Conservation (phyloP, 2,888 invertebrate species). For the Leucophenga maculata region DNA sequence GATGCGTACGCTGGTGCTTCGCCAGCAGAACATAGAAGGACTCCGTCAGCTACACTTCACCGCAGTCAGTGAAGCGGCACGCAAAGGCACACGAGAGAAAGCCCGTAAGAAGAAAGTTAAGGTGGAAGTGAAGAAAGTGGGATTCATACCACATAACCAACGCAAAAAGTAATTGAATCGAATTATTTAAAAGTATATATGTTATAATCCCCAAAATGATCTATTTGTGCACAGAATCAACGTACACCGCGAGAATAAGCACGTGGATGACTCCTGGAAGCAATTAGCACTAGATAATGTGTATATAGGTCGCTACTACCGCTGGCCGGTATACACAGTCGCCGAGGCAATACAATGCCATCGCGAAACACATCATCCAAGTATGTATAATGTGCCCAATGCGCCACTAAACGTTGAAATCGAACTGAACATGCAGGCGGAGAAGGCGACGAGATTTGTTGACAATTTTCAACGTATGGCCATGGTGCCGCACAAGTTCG, state of each 20-base stretch:
- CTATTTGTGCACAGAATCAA: conserved; percentile 64
- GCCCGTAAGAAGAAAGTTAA: conserved; percentile 84
- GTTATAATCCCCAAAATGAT: not conserved
- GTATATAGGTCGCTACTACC: conserved; percentile 75
- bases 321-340: conserved; percentile 78
- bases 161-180: conserved; percentile 74
- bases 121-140: conserved; percentile 82
- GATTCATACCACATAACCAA: conserved; percentile 82
- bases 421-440: conserved; percentile 84
- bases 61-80: conserved; percentile 80
- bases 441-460: conserved; percentile 76
- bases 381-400: conserved; percentile 84
- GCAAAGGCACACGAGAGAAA: conserved; percentile 87
- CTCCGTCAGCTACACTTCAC: conserved; percentile 74
- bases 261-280: conserved; percentile 77
- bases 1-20: conserved; percentile 52
- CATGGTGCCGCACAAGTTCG: conserved; percentile 80
- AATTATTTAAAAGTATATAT: not conserved
- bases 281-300: conserved; percentile 78
- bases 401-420: conserved; percentile 80
- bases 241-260: conserved; percentile 73
- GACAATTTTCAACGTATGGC: conserved; percentile 81
- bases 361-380: conserved; percentile 86
- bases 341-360: conserved; percentile 84
- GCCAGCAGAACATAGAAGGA: conserved; percentile 53